These are phyloP conservation scores for Chelonus insularis DNA, from an alignment of 1,140 invertebrate genomes.

Conservation along the genomic window DNA sequence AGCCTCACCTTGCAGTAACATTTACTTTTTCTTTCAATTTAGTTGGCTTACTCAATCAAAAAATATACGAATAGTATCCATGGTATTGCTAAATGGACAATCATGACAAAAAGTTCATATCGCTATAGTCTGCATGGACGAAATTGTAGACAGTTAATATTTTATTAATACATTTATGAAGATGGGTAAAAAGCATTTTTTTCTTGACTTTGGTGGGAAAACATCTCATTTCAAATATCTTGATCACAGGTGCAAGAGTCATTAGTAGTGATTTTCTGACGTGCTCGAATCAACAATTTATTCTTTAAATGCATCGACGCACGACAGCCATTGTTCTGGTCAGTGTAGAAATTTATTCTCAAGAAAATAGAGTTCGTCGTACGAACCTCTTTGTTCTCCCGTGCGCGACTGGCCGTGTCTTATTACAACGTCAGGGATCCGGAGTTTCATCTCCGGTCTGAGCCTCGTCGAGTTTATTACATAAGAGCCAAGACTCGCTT, in stretches of 20 bases:
- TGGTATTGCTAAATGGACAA: too few relatives aligned
- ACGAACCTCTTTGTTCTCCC: constrained; percentile 20
- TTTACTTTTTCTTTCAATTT: too few relatives aligned
- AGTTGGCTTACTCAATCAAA: too few relatives aligned
- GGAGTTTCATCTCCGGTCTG: constrained; percentile 21
- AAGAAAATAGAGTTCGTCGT: constrained; percentile 22
- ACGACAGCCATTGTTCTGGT: neutral
- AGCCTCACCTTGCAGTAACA: too few relatives aligned
- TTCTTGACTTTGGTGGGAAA: too few relatives aligned
- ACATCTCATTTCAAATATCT: too few relatives aligned
- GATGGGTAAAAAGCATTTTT: too few relatives aligned
- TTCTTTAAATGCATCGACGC: neutral
- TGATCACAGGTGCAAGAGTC: neutral
- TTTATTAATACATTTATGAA: too few relatives aligned
- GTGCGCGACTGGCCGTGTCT: constrained; percentile 24
- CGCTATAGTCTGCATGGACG: too few relatives aligned
- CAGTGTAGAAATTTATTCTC: neutral
- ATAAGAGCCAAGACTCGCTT: constrained; percentile 25
- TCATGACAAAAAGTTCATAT: too few relatives aligned
- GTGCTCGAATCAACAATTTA: neutral
- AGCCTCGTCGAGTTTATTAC: constrained; percentile 35
- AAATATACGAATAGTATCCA: too few relatives aligned
- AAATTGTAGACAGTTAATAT: too few relatives aligned
- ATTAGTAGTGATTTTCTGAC: neutral
- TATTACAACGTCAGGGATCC: constrained; percentile 21